Base-by-base conservation (phyloP, 2,797 vertebrate species). In the Nannoperca obscura region DNA sequence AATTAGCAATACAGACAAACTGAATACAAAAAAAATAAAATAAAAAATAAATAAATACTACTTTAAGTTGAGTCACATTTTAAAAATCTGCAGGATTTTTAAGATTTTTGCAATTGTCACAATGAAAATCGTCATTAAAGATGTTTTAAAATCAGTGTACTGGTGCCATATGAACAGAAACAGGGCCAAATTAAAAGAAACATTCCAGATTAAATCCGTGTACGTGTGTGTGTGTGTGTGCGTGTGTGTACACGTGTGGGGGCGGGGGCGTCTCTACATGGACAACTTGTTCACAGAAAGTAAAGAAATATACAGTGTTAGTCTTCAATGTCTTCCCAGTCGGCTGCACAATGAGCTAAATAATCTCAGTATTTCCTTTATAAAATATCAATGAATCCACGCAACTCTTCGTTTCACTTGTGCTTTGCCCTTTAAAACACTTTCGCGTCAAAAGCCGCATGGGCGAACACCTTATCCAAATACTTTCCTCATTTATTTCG, bases 361-460 rank as follows among this genome's bases (percentile, higher is more conserved):
- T 3, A 30, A 32, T 12, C 5, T 7, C n/a, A 61, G 5, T 47
- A 1, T 27, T 47, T n/a, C 2, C 7, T 24, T 38, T 22, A 6
- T 32, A 3, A 22, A 59, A 40, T 13, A 40, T 40, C 1, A 22
- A 36, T 54, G 12, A 40, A 19, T 11, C 10, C 1, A 49, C 9
- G n/a, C 49, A 62, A 8, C 40, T 55, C 12, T 11, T 22, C 10
- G 24, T 32, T 54, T 27, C 5, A 53, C 24, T 36, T 8, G 17
- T 1, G 12, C 17, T 22, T 46, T 22, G 5, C 27, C 53, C 58
- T 80, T 80, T 75, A 75, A 59, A 59, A 62, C 12, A 1, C 5
- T 4, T 32, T 2, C 1, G 9, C 2, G 22, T 12, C n/a, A 15
- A 4, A 54, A 53, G 14, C 13, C 24, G 19, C 38, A 15, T 46